Conservation (phyloP, 2,797 vertebrate genomes). For the Octomys mimax region DNA sequence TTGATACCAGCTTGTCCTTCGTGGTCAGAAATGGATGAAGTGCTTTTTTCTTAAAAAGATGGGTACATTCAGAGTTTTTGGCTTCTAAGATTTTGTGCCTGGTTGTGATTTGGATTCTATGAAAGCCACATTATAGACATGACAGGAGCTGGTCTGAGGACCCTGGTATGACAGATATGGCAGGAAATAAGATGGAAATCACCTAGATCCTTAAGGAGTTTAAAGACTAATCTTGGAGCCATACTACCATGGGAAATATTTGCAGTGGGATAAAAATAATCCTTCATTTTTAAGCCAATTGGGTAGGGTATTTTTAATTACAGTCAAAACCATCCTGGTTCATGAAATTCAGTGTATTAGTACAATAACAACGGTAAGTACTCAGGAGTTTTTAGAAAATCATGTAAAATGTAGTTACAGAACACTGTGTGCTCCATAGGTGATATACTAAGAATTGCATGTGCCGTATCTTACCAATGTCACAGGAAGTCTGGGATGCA, state of each 20-base stretch:
- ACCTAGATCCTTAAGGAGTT: not conserved
- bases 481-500: not conserved
- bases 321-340: not conserved
- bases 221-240: not conserved
- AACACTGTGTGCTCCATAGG: not conserved
- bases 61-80: not conserved
- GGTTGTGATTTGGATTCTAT: not conserved
- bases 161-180: not conserved
- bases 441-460: not conserved
- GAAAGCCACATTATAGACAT: not conserved
- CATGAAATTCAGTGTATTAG: not conserved
- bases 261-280: not conserved
- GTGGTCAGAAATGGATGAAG: slow-evolving; percentile 2
- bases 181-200: not conserved
- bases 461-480: not conserved
- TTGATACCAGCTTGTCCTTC: not conserved
- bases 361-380: not conserved
- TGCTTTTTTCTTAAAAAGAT: not conserved
- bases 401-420: not conserved
- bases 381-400: not conserved
- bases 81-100: not conserved
- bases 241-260: not conserved
- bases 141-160: not conserved
- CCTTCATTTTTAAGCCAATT: not conserved
- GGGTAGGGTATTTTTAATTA: not conserved